A percentile compares a stretch with the other conserved stretches of the same genome.
phyloP scores from a whole-genome alignment of 1,140 invertebrate species.

The Idris sp. region DNA sequence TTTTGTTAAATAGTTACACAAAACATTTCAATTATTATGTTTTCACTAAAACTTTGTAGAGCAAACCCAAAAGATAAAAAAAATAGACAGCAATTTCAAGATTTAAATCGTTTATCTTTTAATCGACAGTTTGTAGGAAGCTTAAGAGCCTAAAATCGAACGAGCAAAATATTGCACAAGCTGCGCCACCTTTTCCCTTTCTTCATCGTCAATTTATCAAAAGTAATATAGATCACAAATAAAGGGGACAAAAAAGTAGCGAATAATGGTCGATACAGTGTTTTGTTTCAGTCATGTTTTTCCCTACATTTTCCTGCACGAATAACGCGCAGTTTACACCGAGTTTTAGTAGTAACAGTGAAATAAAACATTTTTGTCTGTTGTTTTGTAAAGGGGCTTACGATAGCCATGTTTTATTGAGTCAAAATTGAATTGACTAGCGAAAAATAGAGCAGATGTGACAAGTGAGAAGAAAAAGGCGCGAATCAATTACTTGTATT shows the following conservation, averaged over 20 bases:
- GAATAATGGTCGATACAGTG: no score
- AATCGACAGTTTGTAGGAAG: no score
- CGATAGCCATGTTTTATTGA: slow-evolving; percentile 42
- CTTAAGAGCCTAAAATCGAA: no score
- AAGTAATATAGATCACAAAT: slow-evolving; percentile 28
- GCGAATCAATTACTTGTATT: slow-evolving; percentile 29
- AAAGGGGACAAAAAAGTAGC: slow-evolving; percentile 18
- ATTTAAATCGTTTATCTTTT: no score
- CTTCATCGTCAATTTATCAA: no score
- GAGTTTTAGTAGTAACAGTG: slow-evolving; percentile 29
- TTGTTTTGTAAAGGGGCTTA: slow-evolving; percentile 43
- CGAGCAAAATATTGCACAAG: no score
- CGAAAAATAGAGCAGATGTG: slow-evolving; percentile 35
- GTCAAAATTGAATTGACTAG: slow-evolving; percentile 40
- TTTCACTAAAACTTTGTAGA: no score
- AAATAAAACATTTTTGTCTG: slow-evolving; percentile 44
- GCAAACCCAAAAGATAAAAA: no score
- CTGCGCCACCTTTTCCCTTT: no score
- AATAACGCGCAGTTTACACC: slow-evolving; percentile 33
- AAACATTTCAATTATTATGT: no score
- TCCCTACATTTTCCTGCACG: slow-evolving; percentile 15
- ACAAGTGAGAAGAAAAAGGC: slow-evolving; percentile 35
- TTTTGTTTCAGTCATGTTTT: slow-evolving; percentile 28
- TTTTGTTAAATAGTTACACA: no score
- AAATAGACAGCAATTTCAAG: no score